Evolutionary conservation across 1,140 invertebrate genomes (phyloP).

Genomic region (Ceratina calcarata): DNA sequence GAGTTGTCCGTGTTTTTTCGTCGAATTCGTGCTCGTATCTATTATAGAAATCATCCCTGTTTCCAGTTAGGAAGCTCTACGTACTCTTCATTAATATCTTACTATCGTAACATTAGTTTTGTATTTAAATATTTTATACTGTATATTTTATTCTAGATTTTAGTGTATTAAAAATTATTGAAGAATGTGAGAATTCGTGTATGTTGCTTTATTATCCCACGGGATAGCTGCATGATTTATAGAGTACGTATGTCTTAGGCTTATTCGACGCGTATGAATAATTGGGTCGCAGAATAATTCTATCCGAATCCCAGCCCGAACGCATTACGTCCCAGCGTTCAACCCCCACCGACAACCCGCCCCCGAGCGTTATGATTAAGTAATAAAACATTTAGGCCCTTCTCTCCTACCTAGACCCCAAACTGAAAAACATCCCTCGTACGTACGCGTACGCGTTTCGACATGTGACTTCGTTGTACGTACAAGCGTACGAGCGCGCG

Average conservation of each 20-base stretch:
- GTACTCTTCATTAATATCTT: too few species aligned
- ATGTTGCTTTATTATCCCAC: not conserved
- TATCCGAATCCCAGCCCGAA: slow-evolving; percentile 12
- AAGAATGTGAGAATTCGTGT: not conserved
- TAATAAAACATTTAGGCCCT: slow-evolving; percentile 78
- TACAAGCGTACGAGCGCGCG: slow-evolving; percentile 6
- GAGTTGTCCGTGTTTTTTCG: slow-evolving; percentile 41
- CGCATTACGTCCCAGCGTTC: slow-evolving; percentile 52
- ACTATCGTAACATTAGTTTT: too few species aligned
- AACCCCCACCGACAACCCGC: slow-evolving; percentile 46
- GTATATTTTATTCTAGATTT: not conserved
- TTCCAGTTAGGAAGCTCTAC: too few species aligned
- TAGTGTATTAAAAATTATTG: too few species aligned
- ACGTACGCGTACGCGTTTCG: too few species aligned
- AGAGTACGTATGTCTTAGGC: not conserved
- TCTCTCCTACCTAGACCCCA: slow-evolving; percentile 53
- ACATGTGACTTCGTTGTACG: not conserved
- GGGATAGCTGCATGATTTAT: slow-evolving; percentile 40
- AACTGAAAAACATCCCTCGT: slow-evolving; percentile 72
- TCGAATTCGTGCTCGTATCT: not conserved
- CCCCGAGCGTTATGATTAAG: slow-evolving; percentile 77
- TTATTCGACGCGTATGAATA: slow-evolving; percentile 58
- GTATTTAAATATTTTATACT: too few species aligned
- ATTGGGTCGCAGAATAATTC: slow-evolving; percentile 60
- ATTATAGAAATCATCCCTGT: slow-evolving; percentile 1